Conservation (phyloP, 1,140 invertebrate species). For the Scaptomyza pallida region DNA sequence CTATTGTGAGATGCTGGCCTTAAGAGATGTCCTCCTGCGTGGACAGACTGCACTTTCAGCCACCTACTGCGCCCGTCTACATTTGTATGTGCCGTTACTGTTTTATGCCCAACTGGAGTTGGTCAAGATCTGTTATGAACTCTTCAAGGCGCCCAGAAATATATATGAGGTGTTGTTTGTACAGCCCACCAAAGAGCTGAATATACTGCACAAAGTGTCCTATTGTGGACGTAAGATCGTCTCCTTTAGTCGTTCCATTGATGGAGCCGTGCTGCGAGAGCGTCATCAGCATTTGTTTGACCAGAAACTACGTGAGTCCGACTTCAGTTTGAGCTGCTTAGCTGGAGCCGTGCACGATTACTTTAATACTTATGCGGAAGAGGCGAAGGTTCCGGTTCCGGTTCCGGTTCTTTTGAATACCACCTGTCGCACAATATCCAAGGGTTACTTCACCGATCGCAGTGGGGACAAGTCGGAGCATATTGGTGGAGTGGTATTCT, state of each 20-base stretch:
- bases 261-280: slow-evolving; percentile 82
- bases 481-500: slow-evolving; percentile 84
- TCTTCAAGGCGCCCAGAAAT: slow-evolving; percentile 86
- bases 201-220: slow-evolving; percentile 88
- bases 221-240: slow-evolving; percentile 91
- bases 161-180: slow-evolving; percentile 87
- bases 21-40: slow-evolving; percentile 75
- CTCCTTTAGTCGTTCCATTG: slow-evolving; percentile 89
- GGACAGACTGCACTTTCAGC: slow-evolving; percentile 78
- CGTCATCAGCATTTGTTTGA: slow-evolving; percentile 85
- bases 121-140: slow-evolving; percentile 85
- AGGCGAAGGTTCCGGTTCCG: slow-evolving; percentile 66
- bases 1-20: slow-evolving; percentile 83
- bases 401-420: slow-evolving; percentile 83
- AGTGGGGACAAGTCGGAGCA: slow-evolving; percentile 63
- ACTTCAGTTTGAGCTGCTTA: slow-evolving; percentile 86
- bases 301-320: slow-evolving; percentile 88
- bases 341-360: slow-evolving; percentile 77
- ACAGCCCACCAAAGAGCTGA: slow-evolving; percentile 84
- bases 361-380: slow-evolving; percentile 54
- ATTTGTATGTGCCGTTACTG: slow-evolving; percentile 86
- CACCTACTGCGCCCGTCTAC: slow-evolving; percentile 84
- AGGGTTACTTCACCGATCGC: slow-evolving; percentile 76
- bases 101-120: slow-evolving; percentile 86
- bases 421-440: slow-evolving; percentile 84